Evolutionary conservation across 1,140 invertebrate species (phyloP).

Genomic region (Meloidogyne floridensis): DNA sequence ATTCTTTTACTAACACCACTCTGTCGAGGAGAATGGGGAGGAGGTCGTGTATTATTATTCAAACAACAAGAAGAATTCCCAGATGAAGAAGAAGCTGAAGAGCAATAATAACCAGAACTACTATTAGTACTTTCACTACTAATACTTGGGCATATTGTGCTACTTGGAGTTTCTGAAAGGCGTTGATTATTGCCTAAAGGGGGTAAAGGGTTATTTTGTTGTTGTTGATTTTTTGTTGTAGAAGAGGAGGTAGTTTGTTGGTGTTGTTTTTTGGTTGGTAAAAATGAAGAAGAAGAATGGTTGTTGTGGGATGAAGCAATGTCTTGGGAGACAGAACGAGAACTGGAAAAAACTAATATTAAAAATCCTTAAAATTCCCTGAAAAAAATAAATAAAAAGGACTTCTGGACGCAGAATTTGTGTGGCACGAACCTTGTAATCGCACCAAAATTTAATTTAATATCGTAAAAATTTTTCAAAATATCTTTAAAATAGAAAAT

Average conservation of each 20-base stretch:
- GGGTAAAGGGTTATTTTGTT: too few relatives aligned
- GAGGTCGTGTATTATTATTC: background rate
- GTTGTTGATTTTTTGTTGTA: background rate
- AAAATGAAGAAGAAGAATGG: background rate
- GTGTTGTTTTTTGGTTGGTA: conserved; percentile 19
- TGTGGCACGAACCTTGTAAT: too few relatives aligned
- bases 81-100: background rate
- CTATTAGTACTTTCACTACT: background rate
- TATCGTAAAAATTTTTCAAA: too few relatives aligned
- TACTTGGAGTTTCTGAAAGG: background rate
- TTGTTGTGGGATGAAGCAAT: conserved; percentile 34
- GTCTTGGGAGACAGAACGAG: conserved; percentile 66
- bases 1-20: conserved; percentile 8
- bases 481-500: too few relatives aligned
- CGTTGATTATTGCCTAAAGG: too few relatives aligned
- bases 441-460: too few relatives aligned
- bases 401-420: too few relatives aligned
- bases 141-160: background rate
- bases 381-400: background rate
- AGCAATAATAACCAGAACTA: background rate
- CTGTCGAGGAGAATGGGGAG: conserved; percentile 1
- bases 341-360: conserved; percentile 26
- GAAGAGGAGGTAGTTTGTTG: conserved; percentile 26
- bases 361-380: too few relatives aligned
- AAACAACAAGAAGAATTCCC: background rate